Conservation (phyloP, 2,888 invertebrate genomes). For the Lucinisca nassula region DNA sequence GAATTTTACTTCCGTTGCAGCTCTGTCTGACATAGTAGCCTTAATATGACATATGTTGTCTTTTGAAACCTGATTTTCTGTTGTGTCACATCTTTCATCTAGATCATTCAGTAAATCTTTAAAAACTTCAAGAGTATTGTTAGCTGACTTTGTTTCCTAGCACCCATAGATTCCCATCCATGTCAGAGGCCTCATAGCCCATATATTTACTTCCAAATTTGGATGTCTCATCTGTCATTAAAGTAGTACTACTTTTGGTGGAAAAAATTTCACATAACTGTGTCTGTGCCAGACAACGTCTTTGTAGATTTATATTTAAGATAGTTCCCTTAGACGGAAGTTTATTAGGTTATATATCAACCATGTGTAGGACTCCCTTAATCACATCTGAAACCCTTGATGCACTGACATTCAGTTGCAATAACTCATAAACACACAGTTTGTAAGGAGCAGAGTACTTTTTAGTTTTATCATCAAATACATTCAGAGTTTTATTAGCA, state of each 20-base stretch:
- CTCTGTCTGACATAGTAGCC: slow-evolving; percentile 57
- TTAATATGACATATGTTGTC: slow-evolving; percentile 38
- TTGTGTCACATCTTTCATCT: slow-evolving; percentile 24
- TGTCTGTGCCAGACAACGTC: slow-evolving; percentile 51
- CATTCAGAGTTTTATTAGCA: not conserved
- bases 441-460: slow-evolving; percentile 35
- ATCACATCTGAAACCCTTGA: slow-evolving; percentile 46
- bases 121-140: slow-evolving; percentile 41
- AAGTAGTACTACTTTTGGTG: slow-evolving; percentile 40
- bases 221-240: slow-evolving; percentile 57
- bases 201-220: slow-evolving; percentile 51
- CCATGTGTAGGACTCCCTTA: slow-evolving; percentile 44
- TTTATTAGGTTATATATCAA: slow-evolving; percentile 35
- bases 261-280: slow-evolving; percentile 56
- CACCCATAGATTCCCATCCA: slow-evolving; percentile 43
- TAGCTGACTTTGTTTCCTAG: slow-evolving; percentile 49
- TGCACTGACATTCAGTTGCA: slow-evolving; percentile 34
- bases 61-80: slow-evolving; percentile 23
- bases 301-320: slow-evolving; percentile 59
- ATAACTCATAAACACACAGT: slow-evolving; percentile 27
- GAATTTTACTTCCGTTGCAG: slow-evolving; percentile 50
- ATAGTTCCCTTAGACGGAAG: slow-evolving; percentile 48
- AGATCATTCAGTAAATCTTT: slow-evolving; percentile 42
- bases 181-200: slow-evolving; percentile 49
- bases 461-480: not conserved